A percentile compares a stretch with the other conserved stretches of the same genome.
phyloP scores from a whole-genome alignment of 1,140 invertebrate genomes.

The Drosophila suzukii region DNA sequence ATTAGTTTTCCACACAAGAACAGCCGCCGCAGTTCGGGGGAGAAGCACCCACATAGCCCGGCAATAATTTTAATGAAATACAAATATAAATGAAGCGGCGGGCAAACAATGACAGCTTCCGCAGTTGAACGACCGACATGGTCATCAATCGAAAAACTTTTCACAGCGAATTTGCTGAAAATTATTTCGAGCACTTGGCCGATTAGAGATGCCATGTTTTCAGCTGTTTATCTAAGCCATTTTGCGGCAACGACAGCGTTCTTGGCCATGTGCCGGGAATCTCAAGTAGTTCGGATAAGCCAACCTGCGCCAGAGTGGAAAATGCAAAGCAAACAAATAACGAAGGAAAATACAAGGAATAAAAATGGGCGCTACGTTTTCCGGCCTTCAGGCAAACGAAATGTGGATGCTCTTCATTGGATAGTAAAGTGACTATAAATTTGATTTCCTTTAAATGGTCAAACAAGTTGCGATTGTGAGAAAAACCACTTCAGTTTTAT shows the following conservation, averaged over 20 bases:
- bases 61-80: slow-evolving; percentile 82
- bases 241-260: slow-evolving; percentile 43
- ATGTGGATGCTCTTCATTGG: slow-evolving; percentile 20
- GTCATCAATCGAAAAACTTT: slow-evolving; percentile 69
- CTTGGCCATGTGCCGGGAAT: slow-evolving; percentile 63
- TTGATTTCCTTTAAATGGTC: no score
- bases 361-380: slow-evolving; percentile 1
- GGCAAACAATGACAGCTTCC: slow-evolving; percentile 66
- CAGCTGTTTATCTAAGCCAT: slow-evolving; percentile 62
- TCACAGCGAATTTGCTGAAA: slow-evolving; percentile 57
- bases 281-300: slow-evolving; percentile 65
- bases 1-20: slow-evolving; percentile 61
- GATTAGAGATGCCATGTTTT: slow-evolving; percentile 68
- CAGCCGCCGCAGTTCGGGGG: neutral
- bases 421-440: neutral
- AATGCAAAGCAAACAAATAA: slow-evolving; percentile 72
- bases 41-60: slow-evolving; percentile 15
- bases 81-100: slow-evolving; percentile 76
- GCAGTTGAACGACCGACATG: slow-evolving; percentile 6
- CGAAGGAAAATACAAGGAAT: slow-evolving; percentile 9
- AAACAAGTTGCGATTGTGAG: no score
- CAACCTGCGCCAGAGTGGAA: slow-evolving; percentile 31
- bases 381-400: slow-evolving; percentile 1
- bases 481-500: no score
- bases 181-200: slow-evolving; percentile 77